These are phyloP conservation scores for Aulostomus chinensis DNA, from an alignment of 2,797 vertebrate genomes.

Conservation along the genomic window DNA sequence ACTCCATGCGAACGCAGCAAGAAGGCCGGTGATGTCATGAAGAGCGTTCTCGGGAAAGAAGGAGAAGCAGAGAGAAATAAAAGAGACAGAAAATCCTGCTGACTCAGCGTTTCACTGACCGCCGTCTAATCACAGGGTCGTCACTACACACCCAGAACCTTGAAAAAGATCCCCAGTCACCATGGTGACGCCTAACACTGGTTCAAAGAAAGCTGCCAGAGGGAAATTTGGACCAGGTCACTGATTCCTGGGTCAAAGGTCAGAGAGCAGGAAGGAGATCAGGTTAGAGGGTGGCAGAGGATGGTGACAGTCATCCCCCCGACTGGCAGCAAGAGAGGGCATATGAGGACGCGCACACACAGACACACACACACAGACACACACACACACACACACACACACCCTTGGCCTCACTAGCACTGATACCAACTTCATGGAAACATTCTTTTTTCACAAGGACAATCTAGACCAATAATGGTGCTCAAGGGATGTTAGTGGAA, in stretches of 20 bases:
- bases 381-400: slow-evolving; percentile 31
- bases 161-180: slow-evolving; percentile 2
- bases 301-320: slow-evolving; percentile 20
- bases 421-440: slow-evolving; percentile 47
- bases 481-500: slow-evolving; percentile 30
- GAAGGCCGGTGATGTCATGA: neutral
- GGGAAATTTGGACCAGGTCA: slow-evolving; percentile 18
- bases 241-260: slow-evolving; percentile 58
- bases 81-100: slow-evolving; percentile 9
- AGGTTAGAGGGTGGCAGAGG: slow-evolving; percentile 27
- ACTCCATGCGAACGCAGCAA: slow-evolving; percentile 6
- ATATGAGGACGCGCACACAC: slow-evolving; percentile 21
- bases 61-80: neutral
- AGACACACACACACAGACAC: slow-evolving; percentile 30
- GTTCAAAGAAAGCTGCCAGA: neutral
- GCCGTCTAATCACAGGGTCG: slow-evolving; percentile 14
- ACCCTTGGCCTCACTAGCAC: slow-evolving; percentile 10
- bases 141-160: neutral
- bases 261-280: slow-evolving; percentile 35
- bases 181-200: slow-evolving; percentile 12
- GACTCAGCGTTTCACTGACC: slow-evolving; percentile 34
- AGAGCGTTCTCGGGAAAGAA: neutral
- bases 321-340: slow-evolving; percentile 24
- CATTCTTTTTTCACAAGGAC: slow-evolving; percentile 38
- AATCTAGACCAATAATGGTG: slow-evolving; percentile 9